Evolutionary conservation across 2,888 invertebrate species (phyloP).

Genomic region (Drosophila mercatorum): DNA sequence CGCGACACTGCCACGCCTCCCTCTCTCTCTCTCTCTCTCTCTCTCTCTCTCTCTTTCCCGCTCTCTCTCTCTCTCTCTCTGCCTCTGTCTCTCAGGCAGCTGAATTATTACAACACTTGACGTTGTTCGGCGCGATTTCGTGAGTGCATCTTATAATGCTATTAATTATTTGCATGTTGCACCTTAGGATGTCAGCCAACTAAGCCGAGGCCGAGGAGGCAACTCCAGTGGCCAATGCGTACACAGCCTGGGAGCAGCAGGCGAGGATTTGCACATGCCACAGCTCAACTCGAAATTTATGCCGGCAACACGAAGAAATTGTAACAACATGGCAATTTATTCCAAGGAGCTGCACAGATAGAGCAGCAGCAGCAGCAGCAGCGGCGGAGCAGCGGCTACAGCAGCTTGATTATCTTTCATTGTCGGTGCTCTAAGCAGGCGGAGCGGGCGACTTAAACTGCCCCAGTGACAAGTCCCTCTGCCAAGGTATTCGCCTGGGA

Average conservation of each 20-base stretch:
- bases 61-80: background rate
- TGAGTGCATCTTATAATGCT: constrained; percentile 85
- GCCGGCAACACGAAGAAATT: constrained; percentile 78
- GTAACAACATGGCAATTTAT: constrained; percentile 80
- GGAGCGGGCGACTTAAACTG: constrained; percentile 40
- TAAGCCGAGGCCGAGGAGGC: constrained; percentile 30
- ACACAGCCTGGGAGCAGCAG: constrained; percentile 25
- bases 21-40: background rate
- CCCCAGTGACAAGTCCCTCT: constrained; percentile 54
- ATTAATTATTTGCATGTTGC: constrained; percentile 85
- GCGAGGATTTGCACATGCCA: constrained; percentile 45
- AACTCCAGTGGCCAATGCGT: constrained; percentile 54
- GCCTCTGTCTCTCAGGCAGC: constrained; percentile 9
- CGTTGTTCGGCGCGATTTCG: constrained; percentile 83
- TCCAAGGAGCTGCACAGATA: constrained; percentile 54
- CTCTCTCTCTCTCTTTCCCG: background rate
- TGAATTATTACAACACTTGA: constrained; percentile 81
- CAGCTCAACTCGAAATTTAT: constrained; percentile 62
- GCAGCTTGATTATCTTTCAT: constrained; percentile 66
- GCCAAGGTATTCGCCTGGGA: constrained; percentile 50
- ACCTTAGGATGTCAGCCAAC: constrained; percentile 81
- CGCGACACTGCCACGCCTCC: constrained; percentile 25
- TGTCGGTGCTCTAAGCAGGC: constrained; percentile 46
- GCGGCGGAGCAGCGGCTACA: constrained; percentile 1
- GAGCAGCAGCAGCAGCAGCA: constrained; percentile 15